Evolutionary conservation across 2,888 invertebrate genomes (phyloP), one percentile per base, ranked within the genome.

Genomic region (Smittia aterrima): DNA sequence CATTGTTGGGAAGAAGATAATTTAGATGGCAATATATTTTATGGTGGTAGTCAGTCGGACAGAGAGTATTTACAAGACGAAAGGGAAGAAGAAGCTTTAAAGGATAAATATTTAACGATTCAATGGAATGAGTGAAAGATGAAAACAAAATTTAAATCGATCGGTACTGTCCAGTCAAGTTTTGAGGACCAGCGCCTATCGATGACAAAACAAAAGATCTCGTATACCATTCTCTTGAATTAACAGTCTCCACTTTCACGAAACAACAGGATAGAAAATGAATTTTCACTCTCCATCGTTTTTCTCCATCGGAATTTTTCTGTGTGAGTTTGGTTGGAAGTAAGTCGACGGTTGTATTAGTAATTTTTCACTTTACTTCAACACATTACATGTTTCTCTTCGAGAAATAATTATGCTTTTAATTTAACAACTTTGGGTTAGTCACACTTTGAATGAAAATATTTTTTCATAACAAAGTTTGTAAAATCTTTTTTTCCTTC

Each of bases 21-120:
- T 66, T 66, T 66, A 66, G 66, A 16, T 27, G 66, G 66, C 38
- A 66, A 66, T 66, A 66, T 32, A 66, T 32, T 66, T 66, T 27
- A 66, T 66, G 16, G 66, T 32, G 66, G 66, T 40, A 66, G 66
- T 66, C 66, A 66, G 38, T 47, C 11, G 53, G 9, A 9, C 32
- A 6, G 3, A 32, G 32, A 3, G 32, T n/a, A 32, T 9, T 32
- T 6, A 11, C 53, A 47, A 47, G n/a, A n/a, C 18, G 11, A 13
- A 47, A 47, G 2, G 11, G 3, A 13, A 47, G n/a, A n/a, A n/a
- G n/a, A n/a, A n/a, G n/a, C n/a, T n/a, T n/a, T n/a, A n/a, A n/a
- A n/a, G n/a, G n/a, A n/a, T n/a, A n/a, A n/a, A n/a, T n/a, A n/a
- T n/a, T n/a, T n/a, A n/a, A n/a, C n/a, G n/a, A n/a, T n/a, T n/a